A percentile compares a stretch with the other conserved stretches of the same genome.
Evolutionary conservation across 2,797 vertebrate species (phyloP).

Genomic region (Catostomus latipinnis): DNA sequence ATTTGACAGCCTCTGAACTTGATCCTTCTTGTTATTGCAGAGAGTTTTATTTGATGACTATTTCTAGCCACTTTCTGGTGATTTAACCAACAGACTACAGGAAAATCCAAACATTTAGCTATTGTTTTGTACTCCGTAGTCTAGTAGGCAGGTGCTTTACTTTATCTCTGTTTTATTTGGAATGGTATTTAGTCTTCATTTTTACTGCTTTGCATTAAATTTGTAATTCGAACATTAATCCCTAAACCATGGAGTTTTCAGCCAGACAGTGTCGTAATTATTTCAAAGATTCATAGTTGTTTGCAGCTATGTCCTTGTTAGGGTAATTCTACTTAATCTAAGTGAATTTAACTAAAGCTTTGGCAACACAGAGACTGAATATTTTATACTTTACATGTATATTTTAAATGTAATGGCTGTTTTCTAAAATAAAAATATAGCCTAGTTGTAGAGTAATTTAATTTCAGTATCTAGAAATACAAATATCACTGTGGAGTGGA

Average conservation of each 20-base stretch:
- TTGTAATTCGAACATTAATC: conserved; percentile 1
- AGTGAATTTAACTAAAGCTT: not conserved
- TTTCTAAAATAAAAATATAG: too few relatives aligned
- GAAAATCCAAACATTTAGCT: not conserved
- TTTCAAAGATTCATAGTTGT: conserved; percentile 13
- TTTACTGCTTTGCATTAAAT: conserved; percentile 1
- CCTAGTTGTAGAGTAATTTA: not conserved
- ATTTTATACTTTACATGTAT: not conserved
- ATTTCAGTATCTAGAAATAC: not conserved
- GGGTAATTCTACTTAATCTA: conserved; percentile 13
- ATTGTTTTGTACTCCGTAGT: not conserved
- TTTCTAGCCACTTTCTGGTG: conserved; percentile 3
- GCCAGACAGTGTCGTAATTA: conserved; percentile 4
- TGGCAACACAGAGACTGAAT: not conserved
- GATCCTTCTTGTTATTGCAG: not conserved
- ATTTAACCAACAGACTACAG: not conserved
- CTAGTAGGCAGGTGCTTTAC: conserved; percentile 15
- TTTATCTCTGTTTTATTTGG: not conserved
- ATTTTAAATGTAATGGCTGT: too few relatives aligned
- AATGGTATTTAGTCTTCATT: conserved; percentile 4
- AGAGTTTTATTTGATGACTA: not conserved
- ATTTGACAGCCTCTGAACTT: not conserved
- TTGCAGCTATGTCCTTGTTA: conserved; percentile 41
- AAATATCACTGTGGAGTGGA: too few relatives aligned
- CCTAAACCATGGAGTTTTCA: not conserved